Base-by-base conservation (phyloP, 1,140 invertebrate genomes). In the Hycleus phaleratus region DNA sequence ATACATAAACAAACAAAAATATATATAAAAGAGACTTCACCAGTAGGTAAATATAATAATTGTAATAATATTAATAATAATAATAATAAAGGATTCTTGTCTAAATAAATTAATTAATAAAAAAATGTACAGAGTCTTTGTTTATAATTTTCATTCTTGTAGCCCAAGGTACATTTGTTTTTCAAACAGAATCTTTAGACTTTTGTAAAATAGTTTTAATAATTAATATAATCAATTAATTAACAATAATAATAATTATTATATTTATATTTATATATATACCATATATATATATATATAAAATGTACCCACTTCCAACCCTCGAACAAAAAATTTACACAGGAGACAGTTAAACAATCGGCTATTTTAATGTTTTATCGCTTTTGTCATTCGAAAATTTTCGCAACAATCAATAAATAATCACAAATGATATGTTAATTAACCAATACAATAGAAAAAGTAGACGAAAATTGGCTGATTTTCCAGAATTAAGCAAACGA, bases 1-100 rank as follows among this genome's bases (percentile, higher is more conserved):
- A 70, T 71, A 68, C 70, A 71, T 64, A 68, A 70, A 67, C 60
- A 62, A 55, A 55, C 52, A 58, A 58, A 58, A 63, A 67, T 68
- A 57, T 65, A 67, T 56, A 61, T 47, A 63, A 61, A 68, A 68
- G 54, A 59, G 68, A 70, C 60, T 71, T 68, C 67, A 69, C 69
- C 69, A 68, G 68, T 64, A 70, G 65, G 32, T 32, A 32, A 32
- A 32, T 32, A 32, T 32, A 32, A 32, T 32, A 32, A 32, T 32
- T 5, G 7, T 32, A 32, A 32, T 32, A 32, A 32, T 32, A 7
- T 5, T 32, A 32, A 32, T 32, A 32, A 32, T 32, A 32, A 32
- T 32, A 32, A 32, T 32, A 58, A 65, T 64, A 51, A 54, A 63
- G 56, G 59, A 65, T 57, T 68, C 69, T 69, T 32, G 26, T 32